Evolutionary conservation across 2,888 invertebrate genomes (phyloP).

Genomic region (Dryobota labecula): DNA sequence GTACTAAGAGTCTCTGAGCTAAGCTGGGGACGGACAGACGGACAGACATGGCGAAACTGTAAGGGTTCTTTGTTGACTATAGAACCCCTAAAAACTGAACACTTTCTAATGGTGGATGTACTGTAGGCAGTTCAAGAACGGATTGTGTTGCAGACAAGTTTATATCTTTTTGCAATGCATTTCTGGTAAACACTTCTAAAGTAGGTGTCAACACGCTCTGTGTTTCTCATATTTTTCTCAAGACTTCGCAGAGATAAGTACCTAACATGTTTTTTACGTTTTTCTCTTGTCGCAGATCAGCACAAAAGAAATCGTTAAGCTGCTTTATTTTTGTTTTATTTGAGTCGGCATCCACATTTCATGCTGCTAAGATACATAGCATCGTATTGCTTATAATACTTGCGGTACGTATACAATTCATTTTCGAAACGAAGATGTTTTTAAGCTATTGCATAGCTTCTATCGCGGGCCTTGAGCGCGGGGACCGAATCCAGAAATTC

Average conservation of each 20-base stretch:
- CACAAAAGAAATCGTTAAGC: slow-evolving; percentile 29
- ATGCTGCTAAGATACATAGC: background rate
- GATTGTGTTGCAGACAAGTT: background rate
- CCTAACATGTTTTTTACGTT: slow-evolving; percentile 11
- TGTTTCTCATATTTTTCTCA: slow-evolving; percentile 7
- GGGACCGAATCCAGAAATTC: too few relatives aligned
- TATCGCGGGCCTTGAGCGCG: too few relatives aligned
- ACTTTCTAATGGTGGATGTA: background rate
- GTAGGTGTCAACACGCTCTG: background rate
- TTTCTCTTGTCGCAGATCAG: slow-evolving; percentile 18
- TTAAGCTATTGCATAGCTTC: too few relatives aligned
- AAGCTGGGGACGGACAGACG: too few relatives aligned
- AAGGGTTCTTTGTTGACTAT: too few relatives aligned
- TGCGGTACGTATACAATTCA: background rate
- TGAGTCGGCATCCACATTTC: background rate
- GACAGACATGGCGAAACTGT: too few relatives aligned
- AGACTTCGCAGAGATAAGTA: slow-evolving; percentile 4
- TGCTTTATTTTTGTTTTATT: slow-evolving; percentile 32
- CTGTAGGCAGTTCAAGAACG: too few relatives aligned
- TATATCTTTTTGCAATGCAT: background rate
- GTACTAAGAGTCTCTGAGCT: too few relatives aligned
- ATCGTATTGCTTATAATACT: background rate
- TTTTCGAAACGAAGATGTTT: background rate
- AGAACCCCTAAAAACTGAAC: too few relatives aligned
- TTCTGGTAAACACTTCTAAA: background rate